phyloP scores from a whole-genome alignment of 2,113 vertebrate genomes.

The Laticauda colubrina region DNA sequence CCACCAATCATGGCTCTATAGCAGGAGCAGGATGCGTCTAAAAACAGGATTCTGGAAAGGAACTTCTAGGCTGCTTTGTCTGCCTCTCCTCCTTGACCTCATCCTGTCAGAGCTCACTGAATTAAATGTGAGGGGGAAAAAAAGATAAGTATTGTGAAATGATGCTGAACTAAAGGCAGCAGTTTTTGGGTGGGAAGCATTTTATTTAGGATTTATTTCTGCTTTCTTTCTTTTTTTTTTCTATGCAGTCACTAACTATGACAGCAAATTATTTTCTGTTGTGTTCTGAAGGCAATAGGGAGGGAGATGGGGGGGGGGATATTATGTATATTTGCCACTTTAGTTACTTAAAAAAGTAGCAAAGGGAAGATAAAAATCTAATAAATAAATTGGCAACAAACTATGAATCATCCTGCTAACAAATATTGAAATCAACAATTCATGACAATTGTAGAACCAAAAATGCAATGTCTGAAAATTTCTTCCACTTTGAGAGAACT shows the following conservation, averaged over 20 bases:
- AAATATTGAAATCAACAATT: not conserved
- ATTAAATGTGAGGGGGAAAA: not conserved
- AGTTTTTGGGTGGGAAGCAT: not conserved
- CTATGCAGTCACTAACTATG: not conserved
- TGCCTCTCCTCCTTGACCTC: not conserved
- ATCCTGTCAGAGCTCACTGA: not conserved
- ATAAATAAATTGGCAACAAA: not conserved
- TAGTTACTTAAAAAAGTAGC: not conserved
- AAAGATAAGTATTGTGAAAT: not conserved
- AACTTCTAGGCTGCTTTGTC: not conserved
- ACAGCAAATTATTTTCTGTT: not conserved
- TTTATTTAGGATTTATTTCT: not conserved
- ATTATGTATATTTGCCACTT: not conserved
- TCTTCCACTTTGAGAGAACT: not conserved
- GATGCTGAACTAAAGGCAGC: not conserved
- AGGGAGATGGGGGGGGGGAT: not conserved
- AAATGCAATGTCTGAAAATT: not conserved
- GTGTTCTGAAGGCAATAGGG: not conserved
- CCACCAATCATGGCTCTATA: not conserved
- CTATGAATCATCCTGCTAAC: not conserved
- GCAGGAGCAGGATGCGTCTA: not conserved
- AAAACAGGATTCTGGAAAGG: not conserved
- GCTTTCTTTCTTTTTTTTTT: not conserved
- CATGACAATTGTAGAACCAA: not conserved
- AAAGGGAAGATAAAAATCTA: not conserved